Evolutionary conservation across 2,113 vertebrate species (phyloP).

Genomic region (Barbus barbus): DNA sequence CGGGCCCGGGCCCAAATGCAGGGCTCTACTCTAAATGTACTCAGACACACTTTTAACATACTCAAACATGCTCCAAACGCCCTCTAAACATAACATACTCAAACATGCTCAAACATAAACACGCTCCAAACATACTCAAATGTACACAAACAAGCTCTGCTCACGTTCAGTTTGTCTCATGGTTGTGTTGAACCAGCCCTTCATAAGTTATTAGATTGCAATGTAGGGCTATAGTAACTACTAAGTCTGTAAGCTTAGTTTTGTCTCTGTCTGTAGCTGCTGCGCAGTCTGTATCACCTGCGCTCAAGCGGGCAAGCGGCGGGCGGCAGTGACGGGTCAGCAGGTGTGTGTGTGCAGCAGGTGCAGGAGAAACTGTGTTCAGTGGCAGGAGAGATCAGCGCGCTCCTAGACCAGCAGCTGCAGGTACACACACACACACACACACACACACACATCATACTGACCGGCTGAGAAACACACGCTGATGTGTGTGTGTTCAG

Average conservation of each 20-base stretch:
- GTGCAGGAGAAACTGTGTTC: slow-evolving; percentile 90
- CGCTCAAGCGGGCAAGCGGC: slow-evolving; percentile 72
- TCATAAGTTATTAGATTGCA: too few species aligned
- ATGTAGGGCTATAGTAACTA: too few species aligned
- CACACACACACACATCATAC: neutral
- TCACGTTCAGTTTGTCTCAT: too few species aligned
- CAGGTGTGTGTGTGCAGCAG: slow-evolving; percentile 74
- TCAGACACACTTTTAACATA: too few species aligned
- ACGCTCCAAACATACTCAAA: too few species aligned
- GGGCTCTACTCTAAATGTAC: too few species aligned
- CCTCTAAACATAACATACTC: too few species aligned
- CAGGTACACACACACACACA: slow-evolving; percentile 76
- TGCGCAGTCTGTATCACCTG: slow-evolving; percentile 91
- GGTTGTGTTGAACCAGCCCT: too few species aligned
- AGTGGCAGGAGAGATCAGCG: slow-evolving; percentile 89
- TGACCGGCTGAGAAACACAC: neutral
- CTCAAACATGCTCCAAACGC: neutral
- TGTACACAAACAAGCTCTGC: too few species aligned
- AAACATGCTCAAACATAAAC: too few species aligned
- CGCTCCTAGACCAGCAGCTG: slow-evolving; percentile 90
- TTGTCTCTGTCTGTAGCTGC: slow-evolving; percentile 75
- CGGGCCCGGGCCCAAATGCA: too few species aligned
- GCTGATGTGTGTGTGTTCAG: slow-evolving; percentile 66
- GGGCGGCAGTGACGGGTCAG: slow-evolving; percentile 60
- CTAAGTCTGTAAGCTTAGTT: neutral